A percentile compares a stretch with the other conserved stretches of the same genome.
Evolutionary conservation across 2,888 invertebrate genomes (phyloP).

Genomic region (Eucriotettix oculatus): DNA sequence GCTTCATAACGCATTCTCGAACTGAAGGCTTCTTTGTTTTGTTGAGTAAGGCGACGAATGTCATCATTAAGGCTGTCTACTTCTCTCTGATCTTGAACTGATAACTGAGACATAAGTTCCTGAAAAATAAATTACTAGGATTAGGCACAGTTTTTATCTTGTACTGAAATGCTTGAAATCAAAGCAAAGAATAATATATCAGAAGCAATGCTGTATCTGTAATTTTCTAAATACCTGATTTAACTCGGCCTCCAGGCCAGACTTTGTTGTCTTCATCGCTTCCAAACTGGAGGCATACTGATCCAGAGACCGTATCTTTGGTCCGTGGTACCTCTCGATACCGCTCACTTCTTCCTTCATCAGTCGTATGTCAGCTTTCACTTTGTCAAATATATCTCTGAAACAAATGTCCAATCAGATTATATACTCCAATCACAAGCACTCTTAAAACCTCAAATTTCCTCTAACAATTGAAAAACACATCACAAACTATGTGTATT

Average conservation of each 20-base stretch:
- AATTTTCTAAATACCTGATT: conserved; percentile 47
- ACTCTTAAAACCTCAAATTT: not conserved
- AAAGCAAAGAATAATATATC: not conserved
- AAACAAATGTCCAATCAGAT: conserved; percentile 11
- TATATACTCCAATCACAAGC: not conserved
- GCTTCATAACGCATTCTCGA: conserved; percentile 91
- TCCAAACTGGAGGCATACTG: conserved; percentile 86
- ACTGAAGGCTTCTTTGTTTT: conserved; percentile 90
- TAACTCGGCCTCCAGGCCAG: conserved; percentile 82
- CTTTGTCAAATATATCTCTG: conserved; percentile 87
- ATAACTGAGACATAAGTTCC: conserved; percentile 83
- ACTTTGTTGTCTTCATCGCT: conserved; percentile 89
- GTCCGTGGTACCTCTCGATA: conserved; percentile 77
- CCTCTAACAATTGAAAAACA: not conserved
- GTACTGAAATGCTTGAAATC: too few species aligned
- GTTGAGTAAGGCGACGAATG: conserved; percentile 77
- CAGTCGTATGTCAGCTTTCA: conserved; percentile 84
- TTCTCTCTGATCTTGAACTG: conserved; percentile 77
- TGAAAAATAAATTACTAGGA: conserved; percentile 20
- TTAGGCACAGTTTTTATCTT: not conserved
- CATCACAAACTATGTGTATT: not conserved
- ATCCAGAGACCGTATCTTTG: conserved; percentile 81
- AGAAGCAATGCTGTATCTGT: not conserved
- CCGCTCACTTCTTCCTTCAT: conserved; percentile 89
- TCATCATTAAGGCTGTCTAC: conserved; percentile 92